A percentile compares a stretch with the other conserved stretches of the same genome.
phyloP scores from a whole-genome alignment of 2,797 vertebrate genomes.

The Coracias cyanogaster region DNA sequence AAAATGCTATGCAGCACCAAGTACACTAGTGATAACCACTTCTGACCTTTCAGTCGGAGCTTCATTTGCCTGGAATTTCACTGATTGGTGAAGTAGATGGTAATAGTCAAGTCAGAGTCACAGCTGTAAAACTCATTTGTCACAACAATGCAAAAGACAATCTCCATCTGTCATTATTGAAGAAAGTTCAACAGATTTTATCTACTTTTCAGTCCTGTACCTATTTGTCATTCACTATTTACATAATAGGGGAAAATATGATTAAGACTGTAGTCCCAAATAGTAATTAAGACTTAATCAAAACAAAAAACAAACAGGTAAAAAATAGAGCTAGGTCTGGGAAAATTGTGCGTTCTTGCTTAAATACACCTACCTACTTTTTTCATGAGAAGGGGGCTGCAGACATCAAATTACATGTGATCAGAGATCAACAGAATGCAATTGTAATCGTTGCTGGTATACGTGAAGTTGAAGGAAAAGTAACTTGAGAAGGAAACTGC shows the following conservation, averaged over 20 bases:
- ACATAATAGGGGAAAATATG: not conserved
- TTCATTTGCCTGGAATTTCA: conserved; percentile 14
- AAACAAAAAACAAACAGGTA: not conserved
- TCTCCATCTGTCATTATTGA: not conserved
- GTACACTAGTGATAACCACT: not conserved
- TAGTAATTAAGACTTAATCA: not conserved
- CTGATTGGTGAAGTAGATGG: not conserved
- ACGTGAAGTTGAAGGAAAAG: not conserved
- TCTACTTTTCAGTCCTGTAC: not conserved
- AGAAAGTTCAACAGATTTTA: not conserved
- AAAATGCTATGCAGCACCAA: not conserved
- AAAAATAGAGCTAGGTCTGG: not conserved
- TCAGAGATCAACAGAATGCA: not conserved
- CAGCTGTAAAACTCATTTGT: not conserved
- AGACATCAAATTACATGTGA: not conserved
- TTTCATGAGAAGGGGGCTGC: not conserved
- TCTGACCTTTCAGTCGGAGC: conserved; percentile 14
- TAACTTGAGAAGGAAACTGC: not conserved
- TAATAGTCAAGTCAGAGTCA: not conserved
- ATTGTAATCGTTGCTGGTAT: not conserved
- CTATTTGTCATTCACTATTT: not conserved
- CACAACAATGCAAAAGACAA: not conserved
- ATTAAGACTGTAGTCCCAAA: not conserved
- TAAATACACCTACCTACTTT: not conserved
- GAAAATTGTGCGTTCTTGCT: not conserved